These are phyloP conservation scores for Corydoras sp. DNA, from an alignment of 2,113 vertebrate genomes.

Conservation along the genomic window DNA sequence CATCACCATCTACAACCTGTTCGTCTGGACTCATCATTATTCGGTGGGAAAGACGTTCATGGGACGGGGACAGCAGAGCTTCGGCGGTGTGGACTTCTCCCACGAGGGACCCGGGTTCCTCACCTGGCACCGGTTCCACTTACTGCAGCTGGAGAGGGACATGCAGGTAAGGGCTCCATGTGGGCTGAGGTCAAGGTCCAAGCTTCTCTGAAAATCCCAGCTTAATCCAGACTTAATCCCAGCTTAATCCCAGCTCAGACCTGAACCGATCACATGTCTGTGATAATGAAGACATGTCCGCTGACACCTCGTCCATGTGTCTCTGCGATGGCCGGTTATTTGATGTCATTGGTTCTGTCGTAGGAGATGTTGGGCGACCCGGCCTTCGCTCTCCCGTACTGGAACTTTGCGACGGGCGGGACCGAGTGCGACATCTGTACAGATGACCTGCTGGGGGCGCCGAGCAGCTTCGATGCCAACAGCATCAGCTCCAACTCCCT, in stretches of 20 bases:
- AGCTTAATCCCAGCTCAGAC: too few species aligned
- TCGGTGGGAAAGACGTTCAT: slow-evolving; percentile 81
- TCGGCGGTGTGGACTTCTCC: slow-evolving; percentile 76
- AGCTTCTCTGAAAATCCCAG: not conserved
- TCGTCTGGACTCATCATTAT: slow-evolving; percentile 82
- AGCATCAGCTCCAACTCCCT: slow-evolving; percentile 83
- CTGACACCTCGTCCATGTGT: too few species aligned
- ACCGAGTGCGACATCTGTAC: slow-evolving; percentile 86
- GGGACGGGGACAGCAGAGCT: slow-evolving; percentile 72
- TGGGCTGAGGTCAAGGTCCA: too few species aligned
- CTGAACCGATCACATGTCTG: not conserved
- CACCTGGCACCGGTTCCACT: slow-evolving; percentile 79
- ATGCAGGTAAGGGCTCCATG: slow-evolving; percentile 73
- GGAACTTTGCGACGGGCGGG: slow-evolving; percentile 94
- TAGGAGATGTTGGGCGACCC: slow-evolving; percentile 84
- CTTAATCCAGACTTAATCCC: not conserved
- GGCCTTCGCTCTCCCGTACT: slow-evolving; percentile 86
- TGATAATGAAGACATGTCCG: not conserved
- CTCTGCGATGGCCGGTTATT: too few species aligned
- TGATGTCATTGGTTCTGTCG: not conserved
- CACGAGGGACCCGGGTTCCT: slow-evolving; percentile 82
- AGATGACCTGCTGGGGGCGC: slow-evolving; percentile 84
- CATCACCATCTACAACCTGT: slow-evolving; percentile 74
- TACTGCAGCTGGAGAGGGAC: slow-evolving; percentile 81
- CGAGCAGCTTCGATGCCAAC: slow-evolving; percentile 78